phyloP scores from a whole-genome alignment of 1,140 invertebrate species.

The Liolophura sinensis region DNA sequence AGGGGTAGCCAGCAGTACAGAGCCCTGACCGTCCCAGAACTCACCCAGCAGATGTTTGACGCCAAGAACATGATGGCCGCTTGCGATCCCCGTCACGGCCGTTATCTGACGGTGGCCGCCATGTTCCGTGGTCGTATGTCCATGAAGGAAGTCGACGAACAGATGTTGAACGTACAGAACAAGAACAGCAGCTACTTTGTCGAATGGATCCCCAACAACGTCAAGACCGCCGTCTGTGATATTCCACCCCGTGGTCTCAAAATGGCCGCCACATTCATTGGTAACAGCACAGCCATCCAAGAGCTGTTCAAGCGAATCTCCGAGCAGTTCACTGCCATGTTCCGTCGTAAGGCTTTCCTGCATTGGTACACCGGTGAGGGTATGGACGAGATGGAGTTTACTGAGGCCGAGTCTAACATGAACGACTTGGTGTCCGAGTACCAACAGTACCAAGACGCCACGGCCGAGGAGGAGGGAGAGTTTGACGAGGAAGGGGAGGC shows the following conservation, averaged over 20 bases:
- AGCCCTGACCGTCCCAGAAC: conserved; percentile 60
- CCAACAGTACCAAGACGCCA: conserved; percentile 42
- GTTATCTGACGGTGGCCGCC: conserved; percentile 75
- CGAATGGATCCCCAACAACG: conserved; percentile 90
- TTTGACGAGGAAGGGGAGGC: conserved; percentile 74
- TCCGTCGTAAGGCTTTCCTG: conserved; percentile 73
- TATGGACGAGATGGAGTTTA: conserved; percentile 83
- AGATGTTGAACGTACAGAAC: conserved; percentile 40
- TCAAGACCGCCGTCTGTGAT: conserved; percentile 87
- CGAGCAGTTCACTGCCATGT: conserved; percentile 66
- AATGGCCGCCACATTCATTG: conserved; percentile 82
- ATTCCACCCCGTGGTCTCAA: conserved; percentile 86
- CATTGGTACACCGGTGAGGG: conserved; percentile 76
- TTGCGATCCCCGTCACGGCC: conserved; percentile 69
- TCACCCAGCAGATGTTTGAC: conserved; percentile 70
- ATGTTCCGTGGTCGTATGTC: conserved; percentile 77
- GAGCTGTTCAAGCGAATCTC: conserved; percentile 74
- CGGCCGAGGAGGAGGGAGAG: conserved; percentile 37
- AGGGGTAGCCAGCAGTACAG: conserved; percentile 59
- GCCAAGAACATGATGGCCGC: conserved; percentile 75
- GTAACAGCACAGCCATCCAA: conserved; percentile 73
- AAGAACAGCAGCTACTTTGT: conserved; percentile 75
- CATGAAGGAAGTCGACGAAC: conserved; percentile 54
- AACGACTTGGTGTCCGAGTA: conserved; percentile 34
- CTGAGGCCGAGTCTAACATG: conserved; percentile 68